Conservation (phyloP, 2,888 invertebrate genomes). For the Aphodius sticticus region DNA sequence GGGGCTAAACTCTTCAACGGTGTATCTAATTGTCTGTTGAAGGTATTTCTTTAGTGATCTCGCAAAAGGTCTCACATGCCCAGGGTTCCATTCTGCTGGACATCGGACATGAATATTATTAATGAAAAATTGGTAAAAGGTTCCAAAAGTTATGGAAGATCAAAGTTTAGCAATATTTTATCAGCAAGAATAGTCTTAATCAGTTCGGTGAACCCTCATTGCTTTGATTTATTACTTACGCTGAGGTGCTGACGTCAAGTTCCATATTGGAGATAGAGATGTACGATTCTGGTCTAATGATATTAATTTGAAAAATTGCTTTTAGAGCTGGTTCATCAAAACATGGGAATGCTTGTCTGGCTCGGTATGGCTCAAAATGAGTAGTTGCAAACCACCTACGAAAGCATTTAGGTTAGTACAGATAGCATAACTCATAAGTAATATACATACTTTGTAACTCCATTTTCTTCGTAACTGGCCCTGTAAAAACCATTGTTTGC, state of each 20-base stretch:
- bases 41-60: no score
- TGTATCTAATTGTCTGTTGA: no score
- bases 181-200: not conserved
- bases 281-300: slow-evolving; percentile 48
- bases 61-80: no score
- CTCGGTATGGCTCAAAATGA: slow-evolving; percentile 46
- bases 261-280: slow-evolving; percentile 53
- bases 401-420: not conserved
- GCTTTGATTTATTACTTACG: slow-evolving; percentile 48
- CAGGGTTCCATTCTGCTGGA: no score
- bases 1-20: no score
- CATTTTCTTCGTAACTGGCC: slow-evolving; percentile 30
- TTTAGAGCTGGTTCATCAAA: slow-evolving; percentile 70
- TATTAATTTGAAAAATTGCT: slow-evolving; percentile 56
- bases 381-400: slow-evolving; percentile 34
- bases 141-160: not conserved
- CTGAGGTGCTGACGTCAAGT: slow-evolving; percentile 60
- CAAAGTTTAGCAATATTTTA: not conserved
- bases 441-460: slow-evolving; percentile 25
- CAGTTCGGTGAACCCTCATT: not conserved
- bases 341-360: slow-evolving; percentile 75
- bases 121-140: no score
- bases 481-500: slow-evolving; percentile 32
- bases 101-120: no score
- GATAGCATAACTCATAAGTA: not conserved